phyloP scores from a whole-genome alignment of 1,140 invertebrate species.

The Eubasilissa regina region DNA sequence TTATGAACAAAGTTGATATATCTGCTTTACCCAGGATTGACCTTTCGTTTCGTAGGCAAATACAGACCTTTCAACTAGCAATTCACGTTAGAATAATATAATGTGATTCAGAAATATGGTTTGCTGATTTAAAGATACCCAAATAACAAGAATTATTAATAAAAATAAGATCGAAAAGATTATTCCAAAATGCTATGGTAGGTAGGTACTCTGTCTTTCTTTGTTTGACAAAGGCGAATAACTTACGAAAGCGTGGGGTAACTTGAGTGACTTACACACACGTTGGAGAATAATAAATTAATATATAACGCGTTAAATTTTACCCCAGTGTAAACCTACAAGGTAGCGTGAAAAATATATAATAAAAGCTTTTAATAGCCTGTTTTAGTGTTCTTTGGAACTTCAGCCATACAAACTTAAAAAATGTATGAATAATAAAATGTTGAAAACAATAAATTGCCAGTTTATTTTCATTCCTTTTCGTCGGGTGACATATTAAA shows the following conservation, averaged over 20 bases:
- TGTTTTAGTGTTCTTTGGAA: conserved; percentile 23
- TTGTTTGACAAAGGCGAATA: conserved; percentile 3
- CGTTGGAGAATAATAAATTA: conserved; percentile 14
- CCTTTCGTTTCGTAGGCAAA: too few species aligned
- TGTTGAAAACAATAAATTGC: conserved; percentile 6
- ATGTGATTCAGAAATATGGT: too few species aligned
- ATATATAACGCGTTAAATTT: conserved; percentile 16
- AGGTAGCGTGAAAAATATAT: conserved; percentile 1
- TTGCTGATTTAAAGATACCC: too few species aligned
- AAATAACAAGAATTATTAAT: too few species aligned
- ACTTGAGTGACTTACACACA: conserved; percentile 15
- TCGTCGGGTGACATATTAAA: too few species aligned
- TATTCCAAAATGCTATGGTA: too few species aligned
- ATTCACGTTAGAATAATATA: too few species aligned
- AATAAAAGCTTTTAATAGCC: conserved; percentile 22
- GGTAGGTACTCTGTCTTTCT: too few species aligned
- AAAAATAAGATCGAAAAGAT: too few species aligned
- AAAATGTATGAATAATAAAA: conserved; percentile 17
- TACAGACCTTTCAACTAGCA: too few species aligned
- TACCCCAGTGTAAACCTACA: conserved; percentile 9
- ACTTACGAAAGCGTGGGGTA: not conserved
- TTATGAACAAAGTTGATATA: too few species aligned
- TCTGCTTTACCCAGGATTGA: too few species aligned
- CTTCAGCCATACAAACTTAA: conserved; percentile 7
- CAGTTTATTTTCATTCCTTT: not conserved